Evolutionary conservation across 2,113 vertebrate genomes (phyloP), one percentile per base, ranked within the genome.

Genomic region (Cinclus cinclus): DNA sequence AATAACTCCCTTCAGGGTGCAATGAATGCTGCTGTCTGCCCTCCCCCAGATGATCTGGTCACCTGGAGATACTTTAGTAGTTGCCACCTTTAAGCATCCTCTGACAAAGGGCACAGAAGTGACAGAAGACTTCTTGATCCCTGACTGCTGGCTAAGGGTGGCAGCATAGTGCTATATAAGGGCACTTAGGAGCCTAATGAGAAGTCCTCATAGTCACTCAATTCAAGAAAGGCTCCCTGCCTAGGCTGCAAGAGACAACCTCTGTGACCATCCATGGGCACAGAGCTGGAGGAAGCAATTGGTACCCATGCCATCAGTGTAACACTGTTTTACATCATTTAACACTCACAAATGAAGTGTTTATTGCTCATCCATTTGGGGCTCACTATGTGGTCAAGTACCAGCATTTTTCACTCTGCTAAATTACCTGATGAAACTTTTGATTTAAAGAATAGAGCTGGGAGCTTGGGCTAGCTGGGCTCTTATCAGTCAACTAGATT

Each of bases 381-480:
- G 7, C 39, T 80, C 30, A 3, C 67, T 62, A 19, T 37, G 67
- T 46, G 42, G 90, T 59, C 52, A 63, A 81, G 63, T 46, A 60
- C 28, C 44, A 89, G 53, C n/a, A 83, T 75, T 90, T 81, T 81
- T 62, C 58, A 75, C 64, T 19, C 85, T 78, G 23, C 41, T 88
- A 86, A 88, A 94, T 68, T 63, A 94, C 86, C 90, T 84, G 83
- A 84, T 71, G 56, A 96, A 96, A 89, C 64, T 89, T 92, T 22
- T 71, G 20, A 70, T 88, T 91, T 75, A 83, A 86, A 70, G 85
- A 78, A 30, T 19, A 64, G 22, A 69, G 28, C 37, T 30, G 2
- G 52, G 28, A 93, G 53, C 41, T 44, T 0, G 0, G 18, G n/a
- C 24, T 44, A 80, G 31, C 17, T 0, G 0, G 67, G 39, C 21